A percentile compares a stretch with the other conserved stretches of the same genome.
These are phyloP conservation scores for Empis stercorea DNA, from an alignment of 2,888 invertebrate species.

Conservation along the genomic window DNA sequence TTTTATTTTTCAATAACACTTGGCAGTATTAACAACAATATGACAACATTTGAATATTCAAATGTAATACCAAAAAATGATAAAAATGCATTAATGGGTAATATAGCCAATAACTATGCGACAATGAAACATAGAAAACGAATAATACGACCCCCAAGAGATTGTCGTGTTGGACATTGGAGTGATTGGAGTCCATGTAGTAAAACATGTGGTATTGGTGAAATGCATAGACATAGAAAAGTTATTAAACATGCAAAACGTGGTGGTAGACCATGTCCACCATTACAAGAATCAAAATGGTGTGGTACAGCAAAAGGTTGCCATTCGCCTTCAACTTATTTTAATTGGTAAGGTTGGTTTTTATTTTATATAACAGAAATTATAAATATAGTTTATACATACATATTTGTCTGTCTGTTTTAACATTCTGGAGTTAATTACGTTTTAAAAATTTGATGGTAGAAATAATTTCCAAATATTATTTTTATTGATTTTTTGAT, in stretches of 20 bases:
- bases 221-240: conserved; percentile 66
- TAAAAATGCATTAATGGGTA: conserved; percentile 56
- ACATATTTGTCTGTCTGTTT: no score
- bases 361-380: not conserved
- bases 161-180: conserved; percentile 79
- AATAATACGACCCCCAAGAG: conserved; percentile 48
- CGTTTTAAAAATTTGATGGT: no score
- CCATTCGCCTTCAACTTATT: conserved; percentile 43
- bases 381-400: no score
- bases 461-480: no score
- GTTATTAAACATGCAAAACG: conserved; percentile 63
- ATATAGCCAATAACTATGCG: conserved; percentile 52
- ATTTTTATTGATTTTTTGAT: no score
- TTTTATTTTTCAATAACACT: no score
- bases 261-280: conserved; percentile 72
- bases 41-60: conserved; percentile 9
- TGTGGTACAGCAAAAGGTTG: conserved; percentile 66
- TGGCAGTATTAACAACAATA: no score
- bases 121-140: conserved; percentile 26
- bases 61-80: conserved; percentile 41
- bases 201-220: conserved; percentile 81
- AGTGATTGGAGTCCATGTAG: conserved; percentile 78
- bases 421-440: no score
- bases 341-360: conserved; percentile 42
- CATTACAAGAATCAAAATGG: conserved; percentile 75